Evolutionary conservation across 1,140 invertebrate species (phyloP), one percentile per base, ranked within the genome.

Genomic region (Leptinotarsa texana): DNA sequence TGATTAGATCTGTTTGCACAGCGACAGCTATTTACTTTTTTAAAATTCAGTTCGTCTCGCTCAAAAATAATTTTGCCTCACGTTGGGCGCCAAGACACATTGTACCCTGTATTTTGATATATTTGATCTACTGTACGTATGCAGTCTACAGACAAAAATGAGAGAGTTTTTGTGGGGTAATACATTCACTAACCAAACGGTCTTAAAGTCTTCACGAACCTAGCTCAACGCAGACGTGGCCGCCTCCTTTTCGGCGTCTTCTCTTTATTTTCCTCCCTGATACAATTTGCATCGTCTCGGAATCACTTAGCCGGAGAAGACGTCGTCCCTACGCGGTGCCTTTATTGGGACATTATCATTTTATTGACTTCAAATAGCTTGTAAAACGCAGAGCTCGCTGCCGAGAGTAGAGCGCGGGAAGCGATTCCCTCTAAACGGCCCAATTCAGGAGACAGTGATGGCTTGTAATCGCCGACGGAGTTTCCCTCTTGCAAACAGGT

Each of bases 311-410:
- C 76, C 78, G 72, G 69, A 77, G 76, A 74, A 78, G 80, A 77
- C 74, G 75, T 77, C 77, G 80, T 79, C 70, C 79, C 80, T 75
- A 77, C 78, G 77, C 80, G 80, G 74, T 81, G 80, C 83, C 84
- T 85, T 85, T 85, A 85, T 85, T 86, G 84, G 83, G 79, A 81
- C 84, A 86, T 86, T 85, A 85, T 85, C 85, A 85, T 86, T 86
- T 85, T 85, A 86, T 85, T 84, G 85, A 86, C 85, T 86, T 83
- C 83, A 84, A 86, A 86, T 85, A 83, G 85, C 83, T 86, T 86
- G 85, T 85, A 86, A 85, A 85, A 84, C 83, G 84, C 81, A 80
- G 78, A 80, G 79, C 79, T 80, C 79, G 77, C 81, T 73, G 74
- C 73, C 75, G 63, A 78, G 79, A 77, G 80, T 77, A 70, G 73